phyloP scores from a whole-genome alignment of 2,888 invertebrate genomes.

The Nomada goodeniana region DNA sequence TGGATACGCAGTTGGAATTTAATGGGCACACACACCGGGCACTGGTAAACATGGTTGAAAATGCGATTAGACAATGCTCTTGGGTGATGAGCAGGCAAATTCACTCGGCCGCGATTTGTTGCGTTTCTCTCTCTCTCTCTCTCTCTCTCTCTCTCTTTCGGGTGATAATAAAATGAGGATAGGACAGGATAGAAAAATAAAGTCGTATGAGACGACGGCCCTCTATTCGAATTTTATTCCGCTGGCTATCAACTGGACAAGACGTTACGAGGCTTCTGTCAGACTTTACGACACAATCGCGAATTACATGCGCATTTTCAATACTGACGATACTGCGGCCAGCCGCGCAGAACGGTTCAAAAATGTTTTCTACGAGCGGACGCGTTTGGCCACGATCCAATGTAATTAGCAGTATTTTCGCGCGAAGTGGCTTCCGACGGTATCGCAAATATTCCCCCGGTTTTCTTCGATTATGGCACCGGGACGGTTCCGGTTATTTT shows the following conservation, averaged over 20 bases:
- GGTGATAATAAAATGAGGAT: neutral
- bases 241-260: neutral
- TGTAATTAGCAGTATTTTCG: slow-evolving; percentile 74
- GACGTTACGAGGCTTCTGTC: slow-evolving; percentile 12
- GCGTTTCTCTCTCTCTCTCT: too few relatives aligned
- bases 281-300: slow-evolving; percentile 17
- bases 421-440: slow-evolving; percentile 63
- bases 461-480: slow-evolving; percentile 64
- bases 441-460: slow-evolving; percentile 64
- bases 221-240: neutral
- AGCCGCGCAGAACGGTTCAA: slow-evolving; percentile 62
- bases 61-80: neutral
- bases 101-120: too few relatives aligned
- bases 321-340: slow-evolving; percentile 43
- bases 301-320: slow-evolving; percentile 56
- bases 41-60: neutral
- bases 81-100: too few relatives aligned
- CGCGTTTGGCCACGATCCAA: slow-evolving; percentile 65
- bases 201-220: too few relatives aligned
- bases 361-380: slow-evolving; percentile 67
- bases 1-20: neutral
- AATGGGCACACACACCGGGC: neutral
- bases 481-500: slow-evolving; percentile 35
- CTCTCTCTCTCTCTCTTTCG: too few relatives aligned
- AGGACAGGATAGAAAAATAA: neutral